Percentiles rank a stretch among this genome's conserved stretches.
Evolutionary conservation across 1,140 invertebrate genomes (phyloP).

Genomic region (Hestina assimilis): DNA sequence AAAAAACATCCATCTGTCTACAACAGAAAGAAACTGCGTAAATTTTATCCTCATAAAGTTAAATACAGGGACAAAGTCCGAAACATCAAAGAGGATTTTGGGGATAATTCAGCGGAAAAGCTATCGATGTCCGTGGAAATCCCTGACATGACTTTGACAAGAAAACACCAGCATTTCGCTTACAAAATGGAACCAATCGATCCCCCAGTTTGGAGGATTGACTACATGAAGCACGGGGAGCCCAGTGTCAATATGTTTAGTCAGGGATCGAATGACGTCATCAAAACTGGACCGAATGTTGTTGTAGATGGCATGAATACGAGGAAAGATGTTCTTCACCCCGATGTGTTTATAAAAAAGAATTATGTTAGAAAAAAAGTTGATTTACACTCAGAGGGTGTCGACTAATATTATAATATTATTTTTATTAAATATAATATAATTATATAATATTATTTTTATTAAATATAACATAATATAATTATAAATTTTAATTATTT

Average conservation of each 20-base stretch:
- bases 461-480: too few species aligned
- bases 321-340: slow-evolving; percentile 50
- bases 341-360: slow-evolving; percentile 61
- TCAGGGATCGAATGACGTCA: slow-evolving; percentile 35
- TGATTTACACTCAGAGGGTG: slow-evolving; percentile 38
- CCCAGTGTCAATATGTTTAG: slow-evolving; percentile 47
- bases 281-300: slow-evolving; percentile 40
- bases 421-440: neutral
- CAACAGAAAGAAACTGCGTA: slow-evolving; percentile 55
- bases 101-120: slow-evolving; percentile 49
- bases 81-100: slow-evolving; percentile 27
- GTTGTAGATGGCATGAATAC: slow-evolving; percentile 30
- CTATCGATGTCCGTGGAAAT: slow-evolving; percentile 58
- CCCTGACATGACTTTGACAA: slow-evolving; percentile 32
- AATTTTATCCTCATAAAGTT: slow-evolving; percentile 65
- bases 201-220: slow-evolving; percentile 57
- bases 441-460: too few species aligned
- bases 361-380: slow-evolving; percentile 49
- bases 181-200: slow-evolving; percentile 44
- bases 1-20: slow-evolving; percentile 40
- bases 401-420: slow-evolving; percentile 35
- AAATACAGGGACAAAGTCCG: slow-evolving; percentile 55
- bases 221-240: slow-evolving; percentile 62
- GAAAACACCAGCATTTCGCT: slow-evolving; percentile 36
- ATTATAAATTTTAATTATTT: too few species aligned